Base-by-base conservation (phyloP, 2,888 invertebrate species). In the Invenusta paracnida region DNA sequence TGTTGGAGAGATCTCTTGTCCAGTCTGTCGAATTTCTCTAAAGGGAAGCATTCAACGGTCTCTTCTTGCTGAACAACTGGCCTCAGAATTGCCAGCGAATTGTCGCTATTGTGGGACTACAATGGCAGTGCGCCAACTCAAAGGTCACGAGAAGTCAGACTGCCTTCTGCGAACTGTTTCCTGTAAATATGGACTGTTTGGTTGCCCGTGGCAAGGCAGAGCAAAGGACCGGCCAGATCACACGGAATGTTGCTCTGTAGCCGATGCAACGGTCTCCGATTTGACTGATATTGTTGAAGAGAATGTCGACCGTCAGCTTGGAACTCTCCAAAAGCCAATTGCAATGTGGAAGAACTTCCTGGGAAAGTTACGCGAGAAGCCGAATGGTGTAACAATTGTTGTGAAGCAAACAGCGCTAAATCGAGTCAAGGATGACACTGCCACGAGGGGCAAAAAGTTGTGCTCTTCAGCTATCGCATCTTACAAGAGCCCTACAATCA, bases 171-270 rank as follows among this genome's bases (percentile, higher is more conserved):
- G 84, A n/a, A 73, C 29, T 1, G 84, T 84, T 28, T 67, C 27
- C 17, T 84, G 84, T 67, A 73, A 84, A 29, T 84, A 84, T 83
- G 67, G 28, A 25, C 28, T 84, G 67, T 84, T 84, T 81, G 84
- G 84, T 1, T 84, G 84, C 23, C 5, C 1, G 2, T 84, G 84
- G 84, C 1, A 29, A 28, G 84, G 84, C 2, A 29, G 27, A n/a
- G 81, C 48, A 1, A 67, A 84, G 29, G 25, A 23, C n/a, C 27
- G 67, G 11, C n/a, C 23, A 2, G 73, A 66, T 1, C 84, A 84
- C 23, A 29, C 28, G 67, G 28, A 29, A 0, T 23, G 23, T 28
- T 84, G 84, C 67, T 66, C 5, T 1, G n/a, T 84, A 1, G 29
- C 67, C 27, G 29, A 84, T 27, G 67, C 48, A 84, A 73, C 84